A percentile compares a stretch with the other conserved stretches of the same genome.
Evolutionary conservation across 2,797 vertebrate genomes (phyloP).

Genomic region (Miichthys miiuy): DNA sequence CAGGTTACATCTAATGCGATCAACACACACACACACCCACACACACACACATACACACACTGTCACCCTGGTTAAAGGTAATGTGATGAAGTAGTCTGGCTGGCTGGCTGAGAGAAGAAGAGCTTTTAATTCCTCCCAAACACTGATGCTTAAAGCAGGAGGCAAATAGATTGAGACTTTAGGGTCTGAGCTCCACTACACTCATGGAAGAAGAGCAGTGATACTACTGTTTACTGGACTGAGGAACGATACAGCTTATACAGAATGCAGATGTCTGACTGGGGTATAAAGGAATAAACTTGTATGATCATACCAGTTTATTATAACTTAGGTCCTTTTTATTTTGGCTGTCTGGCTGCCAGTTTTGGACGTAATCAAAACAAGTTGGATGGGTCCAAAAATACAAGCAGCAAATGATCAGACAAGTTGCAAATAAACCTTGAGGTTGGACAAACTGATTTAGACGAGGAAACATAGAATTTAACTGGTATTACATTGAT

Average conservation of each 20-base stretch:
- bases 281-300: too few species aligned
- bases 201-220: neutral
- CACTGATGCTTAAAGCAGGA: slow-evolving; percentile 40
- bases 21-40: slow-evolving; percentile 33
- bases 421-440: too few species aligned
- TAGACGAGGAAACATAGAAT: too few species aligned
- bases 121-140: slow-evolving; percentile 60
- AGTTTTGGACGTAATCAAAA: too few species aligned
- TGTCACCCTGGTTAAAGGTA: slow-evolving; percentile 40
- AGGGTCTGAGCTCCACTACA: slow-evolving; percentile 1
- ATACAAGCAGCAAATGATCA: too few species aligned
- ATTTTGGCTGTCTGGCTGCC: too few species aligned
- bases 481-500: too few species aligned
- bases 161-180: slow-evolving; percentile 43
- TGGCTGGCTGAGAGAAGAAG: slow-evolving; percentile 42
- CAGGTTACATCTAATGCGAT: slow-evolving; percentile 79
- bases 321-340: too few species aligned
- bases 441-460: too few species aligned
- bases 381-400: too few species aligned
- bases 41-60: slow-evolving; percentile 1
- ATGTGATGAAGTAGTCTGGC: slow-evolving; percentile 65
- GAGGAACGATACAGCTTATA: neutral
- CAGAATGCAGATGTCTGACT: neutral
- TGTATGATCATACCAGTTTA: too few species aligned
- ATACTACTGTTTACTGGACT: neutral